Evolutionary conservation across 2,797 vertebrate genomes (phyloP).

Genomic region (Mareca penelope): DNA sequence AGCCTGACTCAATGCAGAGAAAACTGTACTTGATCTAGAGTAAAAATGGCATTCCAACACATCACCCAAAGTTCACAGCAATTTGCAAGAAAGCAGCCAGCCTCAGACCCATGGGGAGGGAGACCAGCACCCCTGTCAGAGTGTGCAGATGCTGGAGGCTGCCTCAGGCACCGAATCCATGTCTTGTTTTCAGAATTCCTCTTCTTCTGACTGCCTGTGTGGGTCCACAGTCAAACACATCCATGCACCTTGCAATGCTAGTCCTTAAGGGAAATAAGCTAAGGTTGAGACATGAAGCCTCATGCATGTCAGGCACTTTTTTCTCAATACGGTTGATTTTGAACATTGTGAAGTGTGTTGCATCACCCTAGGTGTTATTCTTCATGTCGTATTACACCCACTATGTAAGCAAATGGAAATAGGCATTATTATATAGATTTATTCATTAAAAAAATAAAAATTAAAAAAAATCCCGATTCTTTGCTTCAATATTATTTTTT

Average conservation of each 20-base stretch:
- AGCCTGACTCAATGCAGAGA: background rate
- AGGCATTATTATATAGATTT: background rate
- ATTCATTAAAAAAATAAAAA: background rate
- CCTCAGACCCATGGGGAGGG: background rate
- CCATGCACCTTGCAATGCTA: background rate
- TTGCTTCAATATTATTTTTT: background rate
- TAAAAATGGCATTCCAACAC: background rate
- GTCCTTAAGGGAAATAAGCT: background rate
- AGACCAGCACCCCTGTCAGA: background rate
- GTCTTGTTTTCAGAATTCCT: background rate
- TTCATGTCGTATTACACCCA: background rate
- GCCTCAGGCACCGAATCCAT: background rate
- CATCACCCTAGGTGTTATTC: background rate
- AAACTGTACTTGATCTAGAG: background rate
- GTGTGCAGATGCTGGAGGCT: background rate
- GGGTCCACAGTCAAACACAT: background rate
- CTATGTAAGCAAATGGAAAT: background rate
- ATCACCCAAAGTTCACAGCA: background rate
- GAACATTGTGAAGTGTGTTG: background rate
- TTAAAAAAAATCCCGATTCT: background rate
- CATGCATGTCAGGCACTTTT: background rate
- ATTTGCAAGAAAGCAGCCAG: fast-evolving
- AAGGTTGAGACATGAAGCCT: background rate
- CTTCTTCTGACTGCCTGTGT: background rate
- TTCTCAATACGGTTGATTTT: background rate